A percentile compares a stretch with the other conserved stretches of the same genome.
Evolutionary conservation across 2,113 vertebrate genomes (phyloP).

Genomic region (Alouatta palliata): DNA sequence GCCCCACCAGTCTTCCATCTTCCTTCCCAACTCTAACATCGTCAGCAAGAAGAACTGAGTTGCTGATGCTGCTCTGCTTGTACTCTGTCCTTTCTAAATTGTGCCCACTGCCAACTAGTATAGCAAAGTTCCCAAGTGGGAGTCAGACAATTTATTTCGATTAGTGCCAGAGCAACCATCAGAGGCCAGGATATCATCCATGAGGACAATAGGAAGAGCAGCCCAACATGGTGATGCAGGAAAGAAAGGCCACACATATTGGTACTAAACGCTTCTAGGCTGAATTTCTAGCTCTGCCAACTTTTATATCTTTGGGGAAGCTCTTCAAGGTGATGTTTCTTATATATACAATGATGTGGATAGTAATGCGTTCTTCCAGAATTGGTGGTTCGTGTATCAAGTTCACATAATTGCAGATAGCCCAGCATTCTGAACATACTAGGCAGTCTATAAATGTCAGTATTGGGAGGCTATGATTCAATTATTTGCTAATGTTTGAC

Average conservation of each 20-base stretch:
- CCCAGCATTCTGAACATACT: neutral
- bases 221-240: neutral
- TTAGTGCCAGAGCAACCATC: neutral
- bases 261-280: neutral
- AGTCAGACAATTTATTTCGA: neutral
- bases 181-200: neutral
- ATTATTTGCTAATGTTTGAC: neutral
- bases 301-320: neutral
- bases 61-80: neutral
- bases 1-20: neutral
- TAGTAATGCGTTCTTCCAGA: neutral
- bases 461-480: neutral
- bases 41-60: neutral
- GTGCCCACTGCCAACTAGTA: neutral
- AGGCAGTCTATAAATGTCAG: neutral
- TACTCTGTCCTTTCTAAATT: neutral
- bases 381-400: neutral
- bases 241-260: neutral
- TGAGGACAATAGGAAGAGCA: neutral
- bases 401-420: neutral
- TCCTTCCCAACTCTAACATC: neutral
- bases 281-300: neutral
- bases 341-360: neutral
- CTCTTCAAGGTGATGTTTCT: neutral
- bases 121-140: neutral